Conservation (phyloP, 2,113 vertebrate genomes). For the Ranitomeya variabilis region DNA sequence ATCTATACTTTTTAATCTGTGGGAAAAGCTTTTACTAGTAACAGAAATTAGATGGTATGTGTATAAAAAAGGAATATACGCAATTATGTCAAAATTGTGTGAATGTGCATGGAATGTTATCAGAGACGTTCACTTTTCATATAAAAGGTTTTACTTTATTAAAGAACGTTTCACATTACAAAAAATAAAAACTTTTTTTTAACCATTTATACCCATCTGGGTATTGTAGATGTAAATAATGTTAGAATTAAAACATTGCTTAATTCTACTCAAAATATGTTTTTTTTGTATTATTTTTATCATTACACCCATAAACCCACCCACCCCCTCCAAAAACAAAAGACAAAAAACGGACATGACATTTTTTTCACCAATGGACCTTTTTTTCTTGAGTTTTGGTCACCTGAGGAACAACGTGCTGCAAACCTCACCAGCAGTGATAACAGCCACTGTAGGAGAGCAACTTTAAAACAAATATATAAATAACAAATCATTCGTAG, state of each 20-base stretch:
- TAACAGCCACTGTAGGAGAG: neutral
- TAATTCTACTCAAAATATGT: conserved; percentile 94
- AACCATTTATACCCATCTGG: conserved; percentile 94
- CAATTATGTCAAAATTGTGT: neutral
- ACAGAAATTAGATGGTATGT: neutral
- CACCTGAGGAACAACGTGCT: conserved; percentile 21
- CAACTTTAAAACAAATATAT: neutral
- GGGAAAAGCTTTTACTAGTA: no score
- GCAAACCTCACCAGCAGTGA: neutral
- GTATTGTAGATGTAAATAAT: conserved; percentile 88
- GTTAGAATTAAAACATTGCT: conserved; percentile 93
- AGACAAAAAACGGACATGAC: conserved; percentile 54
- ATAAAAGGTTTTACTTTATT: conserved; percentile 27
- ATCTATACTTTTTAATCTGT: no score
- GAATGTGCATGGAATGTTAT: no score
- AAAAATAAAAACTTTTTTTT: conserved; percentile 99
- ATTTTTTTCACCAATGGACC: neutral
- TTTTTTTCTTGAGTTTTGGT: neutral
- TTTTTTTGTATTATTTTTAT: conserved; percentile 71
- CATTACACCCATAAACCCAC: conserved; percentile 72
- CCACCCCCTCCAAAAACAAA: conserved; percentile 70
- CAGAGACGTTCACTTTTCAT: neutral
- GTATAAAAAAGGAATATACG: no score
- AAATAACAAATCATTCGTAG: neutral
- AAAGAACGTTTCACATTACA: conserved; percentile 44